Conservation (phyloP, 2,888 invertebrate species). For the Cataglyphis cursor region DNA sequence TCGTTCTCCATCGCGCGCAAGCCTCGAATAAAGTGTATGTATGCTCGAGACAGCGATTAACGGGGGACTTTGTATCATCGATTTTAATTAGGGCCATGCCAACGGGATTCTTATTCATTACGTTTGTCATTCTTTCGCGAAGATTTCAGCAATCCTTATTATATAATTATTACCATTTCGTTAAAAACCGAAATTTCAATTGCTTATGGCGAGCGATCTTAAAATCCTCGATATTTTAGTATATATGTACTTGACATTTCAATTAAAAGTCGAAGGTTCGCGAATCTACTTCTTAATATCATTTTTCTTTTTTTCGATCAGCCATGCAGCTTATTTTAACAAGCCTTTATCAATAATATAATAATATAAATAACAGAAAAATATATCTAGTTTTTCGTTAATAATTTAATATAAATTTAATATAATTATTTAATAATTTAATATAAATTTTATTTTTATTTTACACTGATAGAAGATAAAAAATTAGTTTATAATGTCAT, state of each 20-base stretch:
- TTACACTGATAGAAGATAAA: not conserved
- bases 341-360: not conserved
- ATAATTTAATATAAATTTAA: too few relatives aligned
- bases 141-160: not conserved
- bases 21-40: constrained; percentile 7
- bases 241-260: not conserved
- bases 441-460: not conserved
- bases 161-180: not conserved
- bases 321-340: not conserved
- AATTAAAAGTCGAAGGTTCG: not conserved
- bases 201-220: not conserved
- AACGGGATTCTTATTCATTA: not conserved
- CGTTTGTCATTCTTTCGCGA: not conserved
- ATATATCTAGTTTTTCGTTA: not conserved
- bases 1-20: constrained; percentile 50
- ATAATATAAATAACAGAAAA: not conserved
- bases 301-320: not conserved
- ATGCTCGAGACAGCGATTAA: constrained; percentile 8
- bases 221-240: not conserved
- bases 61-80: constrained; percentile 1
- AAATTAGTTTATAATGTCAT: not conserved
- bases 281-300: not conserved
- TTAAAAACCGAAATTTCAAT: not conserved
- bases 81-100: constrained; percentile 22
- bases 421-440: too few relatives aligned